These are phyloP conservation scores for Antitype chi DNA, from an alignment of 2,888 invertebrate species.

Conservation along the genomic window DNA sequence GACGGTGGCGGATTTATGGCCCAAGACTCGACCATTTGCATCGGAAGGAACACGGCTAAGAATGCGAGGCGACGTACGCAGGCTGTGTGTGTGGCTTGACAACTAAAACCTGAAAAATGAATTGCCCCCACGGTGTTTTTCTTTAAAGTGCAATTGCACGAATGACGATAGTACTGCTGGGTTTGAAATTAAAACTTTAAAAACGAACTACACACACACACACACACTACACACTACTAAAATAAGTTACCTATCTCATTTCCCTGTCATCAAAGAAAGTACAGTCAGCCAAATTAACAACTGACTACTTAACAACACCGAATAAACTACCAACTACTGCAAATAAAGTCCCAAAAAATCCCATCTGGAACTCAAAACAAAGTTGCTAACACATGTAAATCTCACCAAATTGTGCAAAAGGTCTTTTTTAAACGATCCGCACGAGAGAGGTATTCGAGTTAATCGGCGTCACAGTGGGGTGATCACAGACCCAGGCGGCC, in stretches of 20 bases:
- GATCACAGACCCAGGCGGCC: slow-evolving; percentile 72
- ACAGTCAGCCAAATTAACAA: slow-evolving; percentile 58
- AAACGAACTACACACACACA: not conserved
- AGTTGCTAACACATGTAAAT: slow-evolving; percentile 69
- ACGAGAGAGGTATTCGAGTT: slow-evolving; percentile 69
- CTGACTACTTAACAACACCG: slow-evolving; percentile 39
- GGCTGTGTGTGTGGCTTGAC: slow-evolving; percentile 53
- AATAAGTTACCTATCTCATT: slow-evolving; percentile 34
- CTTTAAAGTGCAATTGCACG: slow-evolving; percentile 12
- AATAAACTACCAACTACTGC: slow-evolving; percentile 59
- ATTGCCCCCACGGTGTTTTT: slow-evolving; percentile 33
- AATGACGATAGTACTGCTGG: not conserved
- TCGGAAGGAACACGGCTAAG: slow-evolving; percentile 67
- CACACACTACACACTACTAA: too few relatives aligned
- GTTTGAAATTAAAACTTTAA: not conserved
- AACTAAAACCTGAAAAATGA: slow-evolving; percentile 54
- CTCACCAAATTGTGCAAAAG: slow-evolving; percentile 67
- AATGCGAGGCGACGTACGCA: slow-evolving; percentile 67
- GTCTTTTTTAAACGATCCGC: slow-evolving; percentile 71
- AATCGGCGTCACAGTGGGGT: slow-evolving; percentile 76
- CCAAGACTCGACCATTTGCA: slow-evolving; percentile 66
- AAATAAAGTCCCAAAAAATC: slow-evolving; percentile 62
- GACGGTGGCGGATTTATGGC: slow-evolving; percentile 65
- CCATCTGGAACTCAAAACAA: slow-evolving; percentile 62
- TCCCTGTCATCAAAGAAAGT: slow-evolving; percentile 50